Conservation (phyloP, 2,797 vertebrate genomes). For the Huso huso region DNA sequence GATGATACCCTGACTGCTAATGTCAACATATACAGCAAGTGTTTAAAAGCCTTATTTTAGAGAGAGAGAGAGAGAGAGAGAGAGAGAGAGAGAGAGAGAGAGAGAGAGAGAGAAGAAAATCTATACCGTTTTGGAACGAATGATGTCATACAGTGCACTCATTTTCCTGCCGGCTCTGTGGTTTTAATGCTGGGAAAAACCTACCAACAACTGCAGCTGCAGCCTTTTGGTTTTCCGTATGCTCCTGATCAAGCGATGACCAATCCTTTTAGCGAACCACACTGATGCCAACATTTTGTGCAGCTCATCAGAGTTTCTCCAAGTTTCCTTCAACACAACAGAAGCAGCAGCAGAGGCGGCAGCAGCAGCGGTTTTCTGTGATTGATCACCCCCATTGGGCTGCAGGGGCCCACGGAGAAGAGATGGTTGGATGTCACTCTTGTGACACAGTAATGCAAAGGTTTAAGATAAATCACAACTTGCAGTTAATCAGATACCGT, state of each 20-base stretch:
- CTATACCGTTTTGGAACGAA: no score
- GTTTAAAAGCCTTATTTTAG: no score
- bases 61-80: no score
- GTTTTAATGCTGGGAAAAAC: conserved; percentile 25
- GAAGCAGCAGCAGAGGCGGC: conserved; percentile 25
- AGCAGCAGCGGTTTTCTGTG: conserved; percentile 34
- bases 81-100: no score
- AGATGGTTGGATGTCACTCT: background rate
- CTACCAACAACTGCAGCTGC: conserved; percentile 70
- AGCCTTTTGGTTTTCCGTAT: conserved; percentile 65
- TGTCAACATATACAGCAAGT: no score
- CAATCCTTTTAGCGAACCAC: conserved; percentile 73
- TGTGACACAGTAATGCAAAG: background rate
- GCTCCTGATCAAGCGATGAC: conserved; percentile 68
- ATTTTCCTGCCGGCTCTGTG: no score
- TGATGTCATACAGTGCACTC: no score
- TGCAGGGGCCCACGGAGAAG: background rate
- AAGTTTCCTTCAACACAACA: conserved; percentile 5
- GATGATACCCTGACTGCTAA: no score
- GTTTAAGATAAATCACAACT: background rate
- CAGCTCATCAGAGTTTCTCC: conserved; percentile 32
- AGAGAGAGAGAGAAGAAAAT: no score
- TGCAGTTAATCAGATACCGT: no score
- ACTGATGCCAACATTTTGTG: conserved; percentile 65
- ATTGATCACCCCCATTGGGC: background rate